These are phyloP conservation scores for Ophonus ardosiacus DNA, from an alignment of 2,888 invertebrate genomes.

Conservation along the genomic window DNA sequence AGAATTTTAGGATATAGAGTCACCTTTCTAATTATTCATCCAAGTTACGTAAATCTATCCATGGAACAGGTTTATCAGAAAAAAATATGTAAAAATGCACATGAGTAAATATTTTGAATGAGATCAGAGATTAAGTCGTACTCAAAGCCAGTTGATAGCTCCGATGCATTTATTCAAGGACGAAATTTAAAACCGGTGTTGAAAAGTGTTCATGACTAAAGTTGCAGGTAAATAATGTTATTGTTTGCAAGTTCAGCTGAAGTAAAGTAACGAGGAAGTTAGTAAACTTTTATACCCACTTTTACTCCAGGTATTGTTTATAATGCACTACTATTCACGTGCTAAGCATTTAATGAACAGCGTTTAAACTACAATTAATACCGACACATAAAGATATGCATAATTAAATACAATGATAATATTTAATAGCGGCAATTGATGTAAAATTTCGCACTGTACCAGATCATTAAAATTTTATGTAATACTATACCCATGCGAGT, in stretches of 20 bases:
- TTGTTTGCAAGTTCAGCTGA: constrained; percentile 10
- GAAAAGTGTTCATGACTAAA: constrained; percentile 20
- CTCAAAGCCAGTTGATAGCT: neutral
- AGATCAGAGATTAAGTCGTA: neutral
- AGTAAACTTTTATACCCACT: constrained; percentile 17
- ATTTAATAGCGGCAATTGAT: neutral
- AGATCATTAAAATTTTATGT: constrained; percentile 17
- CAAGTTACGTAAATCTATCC: no score
- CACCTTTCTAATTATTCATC: no score
- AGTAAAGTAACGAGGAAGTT: constrained; percentile 4
- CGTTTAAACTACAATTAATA: neutral
- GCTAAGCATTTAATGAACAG: neutral
- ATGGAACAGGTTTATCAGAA: no score
- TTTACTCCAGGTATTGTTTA: neutral
- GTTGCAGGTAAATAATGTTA: constrained; percentile 21
- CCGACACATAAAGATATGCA: no score
- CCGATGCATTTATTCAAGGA: constrained; percentile 10
- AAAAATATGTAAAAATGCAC: no score
- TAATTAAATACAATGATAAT: neutral
- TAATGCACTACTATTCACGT: neutral
- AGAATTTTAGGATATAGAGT: no score
- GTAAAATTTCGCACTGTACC: neutral
- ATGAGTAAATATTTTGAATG: no score
- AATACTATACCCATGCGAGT: constrained; percentile 4
- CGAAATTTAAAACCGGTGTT: constrained; percentile 3